Percentiles rank a stretch among this genome's conserved stretches.
Conservation (phyloP, 2,888 invertebrate species). For the Protodeltote pygarga region DNA sequence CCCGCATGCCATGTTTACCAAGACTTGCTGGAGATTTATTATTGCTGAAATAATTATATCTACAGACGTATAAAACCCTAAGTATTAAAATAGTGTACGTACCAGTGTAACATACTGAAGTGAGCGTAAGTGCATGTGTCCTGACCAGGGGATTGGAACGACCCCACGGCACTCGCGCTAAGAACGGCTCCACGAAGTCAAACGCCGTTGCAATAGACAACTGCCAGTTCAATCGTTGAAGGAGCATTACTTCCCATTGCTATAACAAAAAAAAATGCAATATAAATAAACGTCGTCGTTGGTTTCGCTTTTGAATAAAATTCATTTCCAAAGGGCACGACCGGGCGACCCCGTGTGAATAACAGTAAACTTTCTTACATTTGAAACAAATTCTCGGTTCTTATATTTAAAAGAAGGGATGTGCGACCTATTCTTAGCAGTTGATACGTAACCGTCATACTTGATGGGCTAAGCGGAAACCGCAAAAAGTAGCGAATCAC, state of each 20-base stretch:
- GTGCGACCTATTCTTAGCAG: slow-evolving; percentile 67
- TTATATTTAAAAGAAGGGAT: slow-evolving; percentile 60
- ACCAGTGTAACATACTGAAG: slow-evolving; percentile 93
- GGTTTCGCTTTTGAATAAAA: slow-evolving; percentile 45
- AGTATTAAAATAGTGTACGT: slow-evolving; percentile 61
- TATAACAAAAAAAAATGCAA: slow-evolving; percentile 75
- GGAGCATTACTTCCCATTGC: slow-evolving; percentile 93
- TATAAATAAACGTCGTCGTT: slow-evolving; percentile 34
- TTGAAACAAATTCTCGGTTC: slow-evolving; percentile 46
- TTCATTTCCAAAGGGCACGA: slow-evolving; percentile 61
- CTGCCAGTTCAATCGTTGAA: slow-evolving; percentile 93
- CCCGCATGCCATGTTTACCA: slow-evolving; percentile 69
- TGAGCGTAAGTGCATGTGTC: slow-evolving; percentile 91
- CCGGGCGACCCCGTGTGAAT: slow-evolving; percentile 69
- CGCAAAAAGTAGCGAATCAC: slow-evolving; percentile 83
- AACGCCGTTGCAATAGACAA: slow-evolving; percentile 92
- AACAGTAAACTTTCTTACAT: slow-evolving; percentile 52
- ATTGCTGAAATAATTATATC: slow-evolving; percentile 24
- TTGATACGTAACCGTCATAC: slow-evolving; percentile 84
- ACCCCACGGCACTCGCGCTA: slow-evolving; percentile 89
- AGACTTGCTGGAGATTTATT: slow-evolving; percentile 45
- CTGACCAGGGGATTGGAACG: slow-evolving; percentile 88
- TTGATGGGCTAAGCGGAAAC: slow-evolving; percentile 80
- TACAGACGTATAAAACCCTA: slow-evolving; percentile 6
- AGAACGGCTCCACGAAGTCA: slow-evolving; percentile 93